Percentiles rank a stretch among this genome's conserved stretches.
phyloP scores from a whole-genome alignment of 2,888 invertebrate genomes.

The Eledona agricola region DNA sequence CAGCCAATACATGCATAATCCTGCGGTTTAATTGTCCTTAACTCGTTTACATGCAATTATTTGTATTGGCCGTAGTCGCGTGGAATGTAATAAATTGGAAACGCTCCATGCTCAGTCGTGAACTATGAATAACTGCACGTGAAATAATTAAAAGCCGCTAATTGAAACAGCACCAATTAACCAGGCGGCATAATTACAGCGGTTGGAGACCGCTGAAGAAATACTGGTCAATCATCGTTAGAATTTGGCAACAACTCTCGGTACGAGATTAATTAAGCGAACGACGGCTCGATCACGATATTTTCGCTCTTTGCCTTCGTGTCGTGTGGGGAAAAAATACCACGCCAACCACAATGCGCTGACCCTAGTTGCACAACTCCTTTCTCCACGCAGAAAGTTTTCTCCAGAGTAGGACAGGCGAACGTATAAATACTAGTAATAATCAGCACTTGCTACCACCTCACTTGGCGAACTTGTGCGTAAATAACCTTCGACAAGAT shows the following conservation, averaged over 20 bases:
- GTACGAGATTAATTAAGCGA: not conserved
- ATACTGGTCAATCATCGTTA: too few species aligned
- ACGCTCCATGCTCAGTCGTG: too few species aligned
- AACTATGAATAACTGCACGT: too few species aligned
- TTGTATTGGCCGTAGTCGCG: too few species aligned
- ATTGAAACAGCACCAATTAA: too few species aligned
- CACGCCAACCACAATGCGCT: conserved; percentile 40
- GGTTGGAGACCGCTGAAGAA: too few species aligned
- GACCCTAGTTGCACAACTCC: conserved; percentile 44
- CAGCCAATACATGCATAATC: too few species aligned
- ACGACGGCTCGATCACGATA: conserved; percentile 13
- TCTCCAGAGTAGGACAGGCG: conserved; percentile 40
- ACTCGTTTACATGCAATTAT: too few species aligned
- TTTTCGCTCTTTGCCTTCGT: conserved; percentile 7
- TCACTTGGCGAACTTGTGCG: conserved; percentile 31
- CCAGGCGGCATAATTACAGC: too few species aligned
- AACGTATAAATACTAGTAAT: conserved; percentile 43
- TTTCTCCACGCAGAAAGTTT: conserved; percentile 42
- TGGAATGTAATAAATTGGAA: too few species aligned
- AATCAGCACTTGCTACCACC: conserved; percentile 37
- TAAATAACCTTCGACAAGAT: conserved; percentile 29
- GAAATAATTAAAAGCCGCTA: too few species aligned
- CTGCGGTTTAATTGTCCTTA: too few species aligned
- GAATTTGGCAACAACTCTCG: not conserved
- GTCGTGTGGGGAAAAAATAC: conserved; percentile 34